These are phyloP conservation scores for Psococerastis gibbosa DNA, from an alignment of 2,888 invertebrate species.

Conservation along the genomic window DNA sequence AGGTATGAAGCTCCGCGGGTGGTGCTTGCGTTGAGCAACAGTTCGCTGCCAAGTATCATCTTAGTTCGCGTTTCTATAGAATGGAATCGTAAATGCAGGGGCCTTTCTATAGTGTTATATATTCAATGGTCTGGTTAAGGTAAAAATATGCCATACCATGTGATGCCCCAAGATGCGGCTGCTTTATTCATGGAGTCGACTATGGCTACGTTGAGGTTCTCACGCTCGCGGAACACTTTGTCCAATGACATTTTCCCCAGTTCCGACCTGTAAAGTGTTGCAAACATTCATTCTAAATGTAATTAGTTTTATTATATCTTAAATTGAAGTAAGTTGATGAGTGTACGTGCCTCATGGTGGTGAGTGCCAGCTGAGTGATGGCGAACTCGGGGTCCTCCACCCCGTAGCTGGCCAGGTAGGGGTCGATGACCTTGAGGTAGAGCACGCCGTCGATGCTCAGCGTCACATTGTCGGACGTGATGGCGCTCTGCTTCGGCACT, in stretches of 20 bases:
- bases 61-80: too few relatives aligned
- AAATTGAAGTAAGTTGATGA: neutral
- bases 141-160: too few relatives aligned
- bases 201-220: slow-evolving; percentile 83
- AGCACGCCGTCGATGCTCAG: slow-evolving; percentile 92
- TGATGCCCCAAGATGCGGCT: slow-evolving; percentile 94
- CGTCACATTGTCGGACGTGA: slow-evolving; percentile 93
- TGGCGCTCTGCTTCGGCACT: slow-evolving; percentile 97
- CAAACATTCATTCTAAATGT: neutral
- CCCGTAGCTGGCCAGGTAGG: slow-evolving; percentile 90
- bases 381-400: slow-evolving; percentile 99
- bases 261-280: slow-evolving; percentile 42
- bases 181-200: slow-evolving; percentile 96
- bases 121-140: too few relatives aligned
- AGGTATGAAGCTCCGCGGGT: too few relatives aligned
- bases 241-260: slow-evolving; percentile 93
- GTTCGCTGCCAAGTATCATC: too few relatives aligned
- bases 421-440: slow-evolving; percentile 81
- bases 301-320: neutral
- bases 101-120: too few relatives aligned
- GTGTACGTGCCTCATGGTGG: slow-evolving; percentile 67
- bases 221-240: slow-evolving; percentile 91
- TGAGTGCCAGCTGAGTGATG: slow-evolving; percentile 95
- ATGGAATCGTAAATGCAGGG: too few relatives aligned
- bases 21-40: too few relatives aligned